Conservation (phyloP, 1,140 invertebrate genomes). For the Pseudachorutes palmiensis region DNA sequence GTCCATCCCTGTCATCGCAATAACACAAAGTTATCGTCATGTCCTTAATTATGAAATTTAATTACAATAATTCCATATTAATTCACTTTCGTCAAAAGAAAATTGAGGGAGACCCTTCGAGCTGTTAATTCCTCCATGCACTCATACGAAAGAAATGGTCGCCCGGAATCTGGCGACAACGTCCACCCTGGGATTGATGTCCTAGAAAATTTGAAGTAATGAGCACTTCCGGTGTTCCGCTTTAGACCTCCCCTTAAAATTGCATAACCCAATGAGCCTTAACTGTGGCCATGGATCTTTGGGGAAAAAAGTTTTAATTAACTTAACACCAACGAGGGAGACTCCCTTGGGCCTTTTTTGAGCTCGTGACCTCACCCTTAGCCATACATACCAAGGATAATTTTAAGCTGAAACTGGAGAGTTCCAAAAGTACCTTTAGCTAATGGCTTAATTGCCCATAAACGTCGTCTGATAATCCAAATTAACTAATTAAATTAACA, state of each 20-base stretch:
- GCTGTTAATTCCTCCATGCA: not conserved
- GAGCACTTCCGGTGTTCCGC: slow-evolving; percentile 23
- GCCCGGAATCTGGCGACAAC: no score
- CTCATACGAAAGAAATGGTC: not conserved
- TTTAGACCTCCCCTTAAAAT: not conserved
- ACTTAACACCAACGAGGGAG: not conserved
- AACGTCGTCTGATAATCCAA: not conserved
- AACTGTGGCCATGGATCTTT: slow-evolving; percentile 5
- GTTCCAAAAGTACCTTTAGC: not conserved
- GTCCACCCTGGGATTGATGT: slow-evolving; percentile 25
- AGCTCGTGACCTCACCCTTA: not conserved
- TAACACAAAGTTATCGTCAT: not conserved
- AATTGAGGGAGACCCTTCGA: not conserved
- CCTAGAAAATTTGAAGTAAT: slow-evolving; percentile 26
- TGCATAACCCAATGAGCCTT: not conserved
- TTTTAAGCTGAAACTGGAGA: not conserved
- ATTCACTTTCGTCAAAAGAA: not conserved
- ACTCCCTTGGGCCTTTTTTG: not conserved
- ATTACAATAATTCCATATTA: not conserved
- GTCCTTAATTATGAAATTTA: not conserved
- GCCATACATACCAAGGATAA: no score
- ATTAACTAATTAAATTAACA: not conserved
- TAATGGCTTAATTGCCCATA: slow-evolving; percentile 22
- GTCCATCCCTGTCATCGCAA: slow-evolving; percentile 27
- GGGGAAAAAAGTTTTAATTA: not conserved